Base-by-base conservation (phyloP, 2,797 vertebrate species). In the Ciconia nigra region DNA sequence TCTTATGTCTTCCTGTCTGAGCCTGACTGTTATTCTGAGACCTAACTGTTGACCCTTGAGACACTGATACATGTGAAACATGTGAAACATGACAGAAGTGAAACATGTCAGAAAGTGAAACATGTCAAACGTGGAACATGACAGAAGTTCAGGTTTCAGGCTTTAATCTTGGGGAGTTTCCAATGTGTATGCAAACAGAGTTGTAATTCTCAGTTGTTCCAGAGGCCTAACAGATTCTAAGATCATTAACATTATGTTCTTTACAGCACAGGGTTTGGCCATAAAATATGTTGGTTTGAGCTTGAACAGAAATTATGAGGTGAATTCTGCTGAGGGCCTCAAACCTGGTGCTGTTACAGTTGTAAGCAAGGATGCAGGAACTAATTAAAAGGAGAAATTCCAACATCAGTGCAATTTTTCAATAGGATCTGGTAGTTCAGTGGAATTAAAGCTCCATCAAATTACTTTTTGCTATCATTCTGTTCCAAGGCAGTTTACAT, bases 171-270 rank as follows among this genome's bases (percentile, higher is more conserved):
- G 90, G 87, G 93, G 78, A 93, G 29, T 70, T 96, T 94, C 88
- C 91, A 91, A 14, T 17, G 71, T 63, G n/a, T 89, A 29, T 10
- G n/a, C 81, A 54, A 79, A 57, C 80, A 71, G 92, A 95, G 74
- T 51, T 91, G 41, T 96, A 95, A 95, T 89, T 97, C 93, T 97
- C 73, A 69, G 70, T 87, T 71, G 54, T 92, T 96, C 65, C 89
- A 94, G 72, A 78, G 87, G n/a, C 76, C 72, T 93, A 94, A 89
- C 70, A 93, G 88, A 84, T 91, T 95, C 93, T 84, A 57, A 62
- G 59, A 81, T 96, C 83, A 93, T 97, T 95, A 97, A 87, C 83
- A 82, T 97, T 94, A 88, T 91, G 79, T 77, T 97, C 65, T 94
- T 97, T 93, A 82, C 49, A 13, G 92, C 44, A 89, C 65, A 70